Evolutionary conservation across 2,797 vertebrate species (phyloP).

Genomic region (Neosilurus mollespiculum): DNA sequence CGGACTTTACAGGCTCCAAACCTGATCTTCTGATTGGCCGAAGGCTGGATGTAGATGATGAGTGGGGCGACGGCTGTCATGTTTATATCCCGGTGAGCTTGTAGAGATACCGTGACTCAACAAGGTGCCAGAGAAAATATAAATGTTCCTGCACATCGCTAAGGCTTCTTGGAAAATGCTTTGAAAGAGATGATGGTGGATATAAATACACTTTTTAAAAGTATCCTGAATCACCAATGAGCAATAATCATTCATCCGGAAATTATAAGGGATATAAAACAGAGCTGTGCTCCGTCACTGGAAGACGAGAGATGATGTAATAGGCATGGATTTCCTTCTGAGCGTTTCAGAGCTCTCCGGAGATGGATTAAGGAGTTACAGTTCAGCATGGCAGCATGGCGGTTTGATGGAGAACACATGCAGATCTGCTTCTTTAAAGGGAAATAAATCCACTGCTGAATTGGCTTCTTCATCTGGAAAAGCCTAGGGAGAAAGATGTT

Average conservation of each 20-base stretch:
- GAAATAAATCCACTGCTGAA: not conserved
- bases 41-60: not conserved
- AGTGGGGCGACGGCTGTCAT: not conserved
- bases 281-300: not conserved
- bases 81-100: not conserved
- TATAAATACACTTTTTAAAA: not conserved
- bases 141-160: not conserved
- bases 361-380: not conserved
- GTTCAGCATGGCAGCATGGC: not conserved
- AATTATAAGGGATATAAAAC: not conserved
- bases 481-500: slow-evolving; percentile 56
- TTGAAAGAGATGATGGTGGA: not conserved
- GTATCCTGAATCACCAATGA: not conserved
- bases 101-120: not conserved
- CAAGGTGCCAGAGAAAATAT: not conserved
- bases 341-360: not conserved
- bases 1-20: not conserved
- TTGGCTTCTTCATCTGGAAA: slow-evolving; percentile 70
- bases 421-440: not conserved
- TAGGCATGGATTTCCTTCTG: not conserved
- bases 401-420: not conserved
- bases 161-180: slow-evolving; percentile 5
- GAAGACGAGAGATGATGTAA: not conserved
- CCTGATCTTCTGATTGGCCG: not conserved
- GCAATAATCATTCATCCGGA: not conserved